Percentiles rank a stretch among this genome's conserved stretches.
Evolutionary conservation across 2,888 invertebrate species (phyloP).

Genomic region (Laspeyria flexula): DNA sequence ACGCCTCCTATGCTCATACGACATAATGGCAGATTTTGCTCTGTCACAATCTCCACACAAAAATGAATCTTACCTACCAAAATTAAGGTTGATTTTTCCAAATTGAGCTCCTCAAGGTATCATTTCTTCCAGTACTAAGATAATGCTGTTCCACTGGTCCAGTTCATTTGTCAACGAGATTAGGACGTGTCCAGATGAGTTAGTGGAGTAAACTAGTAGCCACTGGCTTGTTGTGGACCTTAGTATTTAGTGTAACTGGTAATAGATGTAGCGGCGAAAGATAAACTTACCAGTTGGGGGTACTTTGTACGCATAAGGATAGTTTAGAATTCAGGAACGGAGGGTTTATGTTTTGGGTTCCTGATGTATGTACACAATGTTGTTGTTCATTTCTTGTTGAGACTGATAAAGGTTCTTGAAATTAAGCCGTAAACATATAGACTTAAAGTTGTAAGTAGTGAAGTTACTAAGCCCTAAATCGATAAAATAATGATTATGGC

Average conservation of each 20-base stretch:
- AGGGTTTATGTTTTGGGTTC: constrained; percentile 1
- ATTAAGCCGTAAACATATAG: too few species aligned
- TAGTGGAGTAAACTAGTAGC: constrained; percentile 37
- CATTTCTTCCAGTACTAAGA: constrained; percentile 43
- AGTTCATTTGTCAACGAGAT: constrained; percentile 56
- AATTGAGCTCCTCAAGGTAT: constrained; percentile 21
- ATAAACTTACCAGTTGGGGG: constrained; percentile 10
- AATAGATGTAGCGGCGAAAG: constrained; percentile 38
- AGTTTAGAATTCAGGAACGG: not conserved
- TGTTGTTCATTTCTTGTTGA: not conserved
- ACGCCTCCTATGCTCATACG: constrained; percentile 45
- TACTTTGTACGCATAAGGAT: constrained; percentile 3
- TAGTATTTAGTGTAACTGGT: constrained; percentile 43
- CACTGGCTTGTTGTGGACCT: constrained; percentile 37
- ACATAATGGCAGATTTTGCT: constrained; percentile 37
- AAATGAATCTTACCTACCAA: constrained; percentile 12
- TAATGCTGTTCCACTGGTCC: constrained; percentile 50
- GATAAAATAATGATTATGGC: too few species aligned
- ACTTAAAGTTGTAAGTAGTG: too few species aligned
- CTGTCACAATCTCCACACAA: not conserved
- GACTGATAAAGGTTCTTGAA: not conserved
- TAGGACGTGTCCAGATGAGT: constrained; percentile 50
- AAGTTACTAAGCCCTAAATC: too few species aligned
- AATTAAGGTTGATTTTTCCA: constrained; percentile 17
- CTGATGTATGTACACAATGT: not conserved